phyloP scores from a whole-genome alignment of 2,113 vertebrate genomes.

The Romanogobio albipinnatus region DNA sequence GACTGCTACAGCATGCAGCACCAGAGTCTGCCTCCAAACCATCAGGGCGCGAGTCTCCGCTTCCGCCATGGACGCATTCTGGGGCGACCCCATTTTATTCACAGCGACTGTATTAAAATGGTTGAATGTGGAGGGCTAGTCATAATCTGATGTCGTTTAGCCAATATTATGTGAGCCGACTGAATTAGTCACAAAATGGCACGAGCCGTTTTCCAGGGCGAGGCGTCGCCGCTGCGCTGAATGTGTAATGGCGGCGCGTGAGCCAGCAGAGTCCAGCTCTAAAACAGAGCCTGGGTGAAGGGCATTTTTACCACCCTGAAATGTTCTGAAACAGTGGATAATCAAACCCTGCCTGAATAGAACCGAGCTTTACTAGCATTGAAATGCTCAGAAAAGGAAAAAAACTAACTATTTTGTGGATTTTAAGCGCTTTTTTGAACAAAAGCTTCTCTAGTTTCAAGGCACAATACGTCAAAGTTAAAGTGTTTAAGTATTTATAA shows the following conservation, averaged over 20 bases:
- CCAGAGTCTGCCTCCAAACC: slow-evolving; percentile 73
- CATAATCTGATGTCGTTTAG: slow-evolving; percentile 11
- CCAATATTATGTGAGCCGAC: neutral
- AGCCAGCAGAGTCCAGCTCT: slow-evolving; percentile 25
- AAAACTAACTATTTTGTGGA: neutral
- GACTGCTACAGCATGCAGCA: slow-evolving; percentile 75
- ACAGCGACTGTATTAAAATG: neutral
- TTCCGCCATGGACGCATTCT: slow-evolving; percentile 70
- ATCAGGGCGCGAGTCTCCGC: slow-evolving; percentile 65
- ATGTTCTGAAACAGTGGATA: neutral
- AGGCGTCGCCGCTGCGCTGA: slow-evolving; percentile 70
- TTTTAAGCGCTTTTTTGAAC: neutral
- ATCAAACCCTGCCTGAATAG: neutral
- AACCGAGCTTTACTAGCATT: neutral
- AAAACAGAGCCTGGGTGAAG: slow-evolving; percentile 22
- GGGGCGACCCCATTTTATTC: slow-evolving; percentile 24
- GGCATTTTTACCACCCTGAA: slow-evolving; percentile 18
- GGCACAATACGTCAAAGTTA: neutral
- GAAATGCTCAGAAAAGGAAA: neutral
- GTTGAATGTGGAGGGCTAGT: neutral
- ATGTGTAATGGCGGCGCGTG: slow-evolving; percentile 74
- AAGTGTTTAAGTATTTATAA: slow-evolving; percentile 21
- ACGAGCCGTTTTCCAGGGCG: slow-evolving; percentile 64
- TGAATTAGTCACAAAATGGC: slow-evolving; percentile 35
- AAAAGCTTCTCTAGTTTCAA: neutral